Evolutionary conservation across 2,888 invertebrate genomes (phyloP), one percentile per base, ranked within the genome.

Genomic region (Globia sparganii): DNA sequence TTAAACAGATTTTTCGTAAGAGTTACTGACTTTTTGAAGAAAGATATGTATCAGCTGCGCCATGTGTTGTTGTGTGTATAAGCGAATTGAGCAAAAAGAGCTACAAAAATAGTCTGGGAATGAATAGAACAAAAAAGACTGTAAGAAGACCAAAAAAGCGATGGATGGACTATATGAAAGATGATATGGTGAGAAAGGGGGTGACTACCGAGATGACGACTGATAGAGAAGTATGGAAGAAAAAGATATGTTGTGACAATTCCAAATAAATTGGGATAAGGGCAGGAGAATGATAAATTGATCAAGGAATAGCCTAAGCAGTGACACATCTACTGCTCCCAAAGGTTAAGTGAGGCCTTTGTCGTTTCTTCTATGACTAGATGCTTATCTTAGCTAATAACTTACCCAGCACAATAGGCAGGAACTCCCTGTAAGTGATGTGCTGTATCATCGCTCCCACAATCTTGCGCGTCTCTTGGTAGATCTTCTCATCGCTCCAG

Each of bases 401-500:
- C 89, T 92, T 90, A 97, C 98, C 98, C 82, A 98, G 94, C 28
- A 99, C 97, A 49, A 99, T 97, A 0, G 99, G 99, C 78, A 99
- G 93, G 92, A 98, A 99, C 92, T 99, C 99, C 5, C 98, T 97
- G 90, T 98, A 99, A 0, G 98, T 98, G 76, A 99, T 98, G 88
- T 98, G 98, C 92, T 99, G 99, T 69, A 98, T 95, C 92, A 98
- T 97, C 25, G 99, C 99, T 0, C 98, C 98, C 6, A 99, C 97
- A 70, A 99, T 98, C 87, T 98, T 97, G 37, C 99, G 96, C 0
- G 98, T 97, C 94, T 99, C 99, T 90, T 99, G 98, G 92, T 98
- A 99, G 21, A 98, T 96, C 91, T 98, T 98, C 91, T 99, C 99
- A 91, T 99, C 99, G 89, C 98, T 98, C 99, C 99, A 99, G 89